A percentile compares a stretch with the other conserved stretches of the same genome.
phyloP scores from a whole-genome alignment of 2,888 invertebrate species.

The Diaphora mendica region DNA sequence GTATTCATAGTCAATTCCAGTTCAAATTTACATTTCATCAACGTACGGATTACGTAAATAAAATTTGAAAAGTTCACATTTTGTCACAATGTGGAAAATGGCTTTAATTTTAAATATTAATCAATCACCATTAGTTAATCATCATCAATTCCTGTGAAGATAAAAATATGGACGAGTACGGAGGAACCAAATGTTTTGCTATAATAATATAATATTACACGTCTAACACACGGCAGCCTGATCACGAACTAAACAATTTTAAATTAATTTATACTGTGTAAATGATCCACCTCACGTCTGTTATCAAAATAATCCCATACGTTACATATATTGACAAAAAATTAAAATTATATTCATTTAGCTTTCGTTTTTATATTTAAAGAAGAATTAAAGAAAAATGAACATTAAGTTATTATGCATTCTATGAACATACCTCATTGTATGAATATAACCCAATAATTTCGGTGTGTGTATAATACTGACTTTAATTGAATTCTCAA shows the following conservation, averaged over 20 bases:
- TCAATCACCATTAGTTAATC: slow-evolving; percentile 70
- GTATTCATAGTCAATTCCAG: slow-evolving; percentile 45
- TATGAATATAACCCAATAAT: no score
- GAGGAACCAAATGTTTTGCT: slow-evolving; percentile 23
- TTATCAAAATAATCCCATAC: not conserved
- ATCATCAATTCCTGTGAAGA: slow-evolving; percentile 84
- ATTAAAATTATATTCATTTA: not conserved
- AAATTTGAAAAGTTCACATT: slow-evolving; percentile 67
- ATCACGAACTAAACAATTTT: not conserved
- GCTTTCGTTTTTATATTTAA: not conserved
- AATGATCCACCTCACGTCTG: not conserved
- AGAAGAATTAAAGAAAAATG: not conserved
- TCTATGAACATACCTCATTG: not conserved
- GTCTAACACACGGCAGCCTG: no score
- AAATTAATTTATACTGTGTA: not conserved
- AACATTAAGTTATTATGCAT: not conserved
- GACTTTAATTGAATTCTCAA: not conserved
- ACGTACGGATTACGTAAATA: slow-evolving; percentile 26
- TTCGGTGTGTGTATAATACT: not conserved
- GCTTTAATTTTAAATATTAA: slow-evolving; percentile 66
- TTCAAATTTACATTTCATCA: slow-evolving; percentile 29
- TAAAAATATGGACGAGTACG: slow-evolving; percentile 80
- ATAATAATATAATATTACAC: not conserved
- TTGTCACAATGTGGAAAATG: slow-evolving; percentile 84
- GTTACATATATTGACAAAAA: not conserved